Evolutionary conservation across 2,797 vertebrate genomes (phyloP), one percentile per base, ranked within the genome.

Genomic region (Decapterus maruadsi): DNA sequence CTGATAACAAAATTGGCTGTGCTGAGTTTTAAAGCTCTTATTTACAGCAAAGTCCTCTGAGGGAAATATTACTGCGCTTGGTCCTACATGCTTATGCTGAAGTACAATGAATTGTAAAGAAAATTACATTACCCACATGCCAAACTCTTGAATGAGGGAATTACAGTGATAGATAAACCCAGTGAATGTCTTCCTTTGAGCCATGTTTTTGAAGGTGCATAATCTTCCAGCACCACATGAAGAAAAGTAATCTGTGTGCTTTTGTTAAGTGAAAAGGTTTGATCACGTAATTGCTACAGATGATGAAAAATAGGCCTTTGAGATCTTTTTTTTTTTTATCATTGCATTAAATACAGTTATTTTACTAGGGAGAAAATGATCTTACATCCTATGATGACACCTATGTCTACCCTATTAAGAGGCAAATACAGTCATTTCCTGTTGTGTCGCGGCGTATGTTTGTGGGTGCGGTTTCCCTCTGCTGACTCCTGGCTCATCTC

Each of bases 1-100:
- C 48, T 64, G 58, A 72, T 71, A 75, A 75, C 68, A 20, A 78
- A 79, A 68, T 61, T 53, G 64, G 58, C 43, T 20, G 45, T 74
- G 54, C 19, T 17, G 42, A 53, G 43, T 66, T 65, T 45, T 55
- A 34, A 72, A 75, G 55, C 46, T 51, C 29, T 53, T 72, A 38
- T 59, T 68, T 68, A 54, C 34, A 59, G 50, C 4, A 4, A 54
- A 79, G 53, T 70, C 48, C 22, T 59, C 51, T 38, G 45, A 60
- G 61, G 62, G 74, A 75, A 71, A 29, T 22, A 17, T 51, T 43
- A 58, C 12, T 68, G 46, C 38, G 17, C 6, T 16, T 38, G 64
- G 36, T 19, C 61, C 11, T 65, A 36, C 13, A 56, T 11, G 17
- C 56, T 54, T 59, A 38, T n/a, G 43, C 26, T 36, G 16, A 58